A percentile compares a stretch with the other conserved stretches of the same genome.
Evolutionary conservation across 2,888 invertebrate genomes (phyloP).

Genomic region (Drymonia ruficornis): DNA sequence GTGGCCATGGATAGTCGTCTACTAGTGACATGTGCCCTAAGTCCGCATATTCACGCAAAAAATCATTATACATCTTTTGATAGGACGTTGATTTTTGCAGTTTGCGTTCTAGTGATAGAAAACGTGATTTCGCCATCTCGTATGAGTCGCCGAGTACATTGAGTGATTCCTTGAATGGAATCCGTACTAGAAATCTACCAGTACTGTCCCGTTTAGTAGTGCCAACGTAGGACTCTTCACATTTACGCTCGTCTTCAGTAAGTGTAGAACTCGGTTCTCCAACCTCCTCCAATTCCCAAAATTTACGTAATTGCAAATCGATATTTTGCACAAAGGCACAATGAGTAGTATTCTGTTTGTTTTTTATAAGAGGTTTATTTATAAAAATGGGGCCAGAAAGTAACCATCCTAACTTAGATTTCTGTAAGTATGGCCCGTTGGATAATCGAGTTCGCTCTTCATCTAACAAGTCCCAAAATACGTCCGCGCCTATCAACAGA

Average conservation of each 20-base stretch:
- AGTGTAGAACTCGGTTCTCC: neutral
- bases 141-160: no score
- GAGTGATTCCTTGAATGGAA: no score
- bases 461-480: constrained; percentile 1
- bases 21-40: constrained; percentile 3
- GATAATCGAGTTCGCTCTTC: no score
- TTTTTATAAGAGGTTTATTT: no score
- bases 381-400: neutral
- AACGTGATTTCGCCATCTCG: neutral
- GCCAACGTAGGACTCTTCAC: neutral
- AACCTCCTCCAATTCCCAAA: constrained; percentile 3
- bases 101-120: constrained; percentile 4
- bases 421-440: neutral
- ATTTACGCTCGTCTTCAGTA: neutral
- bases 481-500: neutral
- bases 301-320: neutral
- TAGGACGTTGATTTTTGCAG: neutral
- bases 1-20: neutral
- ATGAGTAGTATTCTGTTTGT: no score
- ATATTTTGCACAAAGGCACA: neutral
- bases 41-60: constrained; percentile 1
- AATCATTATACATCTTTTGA: neutral
- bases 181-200: no score
- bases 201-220: constrained; percentile 1
- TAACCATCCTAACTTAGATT: neutral